These are phyloP conservation scores for Conchocele bisecta DNA, from an alignment of 2,888 invertebrate genomes.

Conservation along the genomic window DNA sequence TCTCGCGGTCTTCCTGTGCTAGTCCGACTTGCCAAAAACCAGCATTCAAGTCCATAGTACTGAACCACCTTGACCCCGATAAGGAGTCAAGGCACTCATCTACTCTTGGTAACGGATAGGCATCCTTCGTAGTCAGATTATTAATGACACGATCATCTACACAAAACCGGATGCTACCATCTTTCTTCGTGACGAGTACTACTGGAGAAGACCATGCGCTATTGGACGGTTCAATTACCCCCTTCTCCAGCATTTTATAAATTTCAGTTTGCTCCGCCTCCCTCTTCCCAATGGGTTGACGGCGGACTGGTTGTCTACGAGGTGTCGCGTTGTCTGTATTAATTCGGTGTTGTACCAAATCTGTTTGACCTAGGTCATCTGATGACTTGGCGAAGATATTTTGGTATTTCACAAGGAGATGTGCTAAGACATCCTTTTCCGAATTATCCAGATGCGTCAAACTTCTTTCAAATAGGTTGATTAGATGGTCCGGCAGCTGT, in stretches of 20 bases:
- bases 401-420: no score
- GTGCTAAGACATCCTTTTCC: no score
- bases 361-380: no score
- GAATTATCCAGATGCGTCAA: no score
- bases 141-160: slow-evolving; percentile 61
- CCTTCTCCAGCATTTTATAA: slow-evolving; percentile 39
- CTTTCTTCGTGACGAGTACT: slow-evolving; percentile 48
- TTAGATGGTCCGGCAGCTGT: no score
- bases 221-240: slow-evolving; percentile 50
- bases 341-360: slow-evolving; percentile 38
- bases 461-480: no score
- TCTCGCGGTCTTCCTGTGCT: slow-evolving; percentile 34
- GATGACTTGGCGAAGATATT: no score
- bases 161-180: slow-evolving; percentile 32
- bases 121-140: slow-evolving; percentile 55
- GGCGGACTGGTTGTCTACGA: slow-evolving; percentile 28
- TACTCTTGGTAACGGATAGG: slow-evolving; percentile 59
- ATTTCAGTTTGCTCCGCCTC: slow-evolving; percentile 37
- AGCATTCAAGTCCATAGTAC: slow-evolving; percentile 51
- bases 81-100: slow-evolving; percentile 57
- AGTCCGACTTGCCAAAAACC: slow-evolving; percentile 65
- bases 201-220: slow-evolving; percentile 49
- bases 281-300: slow-evolving; percentile 26
- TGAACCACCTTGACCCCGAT: slow-evolving; percentile 46
- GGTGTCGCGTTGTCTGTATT: slow-evolving; percentile 42